A percentile compares a stretch with the other conserved stretches of the same genome.
These are phyloP conservation scores for Syngnathus typhle DNA, from an alignment of 2,113 vertebrate genomes.

Conservation along the genomic window DNA sequence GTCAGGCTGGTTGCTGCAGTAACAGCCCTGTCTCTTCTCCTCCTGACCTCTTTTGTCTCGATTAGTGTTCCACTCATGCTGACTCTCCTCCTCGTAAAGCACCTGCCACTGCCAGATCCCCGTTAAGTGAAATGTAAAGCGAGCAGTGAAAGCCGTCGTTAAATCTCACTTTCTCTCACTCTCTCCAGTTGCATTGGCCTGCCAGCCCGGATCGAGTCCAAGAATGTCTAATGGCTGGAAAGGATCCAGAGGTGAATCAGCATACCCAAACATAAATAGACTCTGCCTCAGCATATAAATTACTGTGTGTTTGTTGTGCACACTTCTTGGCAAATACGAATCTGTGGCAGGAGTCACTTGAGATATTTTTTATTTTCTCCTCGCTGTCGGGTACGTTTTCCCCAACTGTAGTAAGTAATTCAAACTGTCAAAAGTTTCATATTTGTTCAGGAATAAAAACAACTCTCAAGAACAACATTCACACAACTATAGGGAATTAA, in stretches of 20 bases:
- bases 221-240: constrained; percentile 77
- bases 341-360: constrained; percentile 15
- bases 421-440: neutral
- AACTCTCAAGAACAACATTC: neutral
- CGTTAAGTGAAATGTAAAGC: constrained; percentile 19
- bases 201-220: constrained; percentile 71
- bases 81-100: constrained; percentile 16
- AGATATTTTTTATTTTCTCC: neutral
- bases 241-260: constrained; percentile 69
- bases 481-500: neutral
- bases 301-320: neutral
- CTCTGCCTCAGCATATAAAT: constrained; percentile 2
- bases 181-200: constrained; percentile 71
- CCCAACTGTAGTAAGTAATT: neutral
- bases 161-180: constrained; percentile 14
- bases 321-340: constrained; percentile 8
- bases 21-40: constrained; percentile 12
- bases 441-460: constrained; percentile 13
- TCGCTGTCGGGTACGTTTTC: neutral
- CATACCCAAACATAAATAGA: constrained; percentile 12
- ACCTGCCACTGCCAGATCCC: constrained; percentile 26
- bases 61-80: constrained; percentile 31
- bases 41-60: constrained; percentile 10
- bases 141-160: constrained; percentile 9
- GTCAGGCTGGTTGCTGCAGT: constrained; percentile 16